Evolutionary conservation across 2,888 invertebrate species (phyloP).

Genomic region (Drosophila buzzatii): DNA sequence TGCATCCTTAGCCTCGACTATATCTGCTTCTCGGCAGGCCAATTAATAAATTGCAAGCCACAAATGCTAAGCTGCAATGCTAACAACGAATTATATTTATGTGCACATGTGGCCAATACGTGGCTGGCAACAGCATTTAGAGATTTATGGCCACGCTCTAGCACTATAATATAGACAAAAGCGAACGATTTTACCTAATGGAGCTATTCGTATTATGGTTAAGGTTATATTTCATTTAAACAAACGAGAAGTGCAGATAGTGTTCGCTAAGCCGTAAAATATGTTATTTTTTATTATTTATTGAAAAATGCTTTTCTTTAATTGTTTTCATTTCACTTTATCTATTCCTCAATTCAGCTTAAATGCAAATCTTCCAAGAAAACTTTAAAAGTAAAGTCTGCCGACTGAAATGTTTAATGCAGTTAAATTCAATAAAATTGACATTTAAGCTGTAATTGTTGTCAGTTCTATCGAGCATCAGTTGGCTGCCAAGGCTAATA

Average conservation of each 20-base stretch:
- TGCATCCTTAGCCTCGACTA: not conserved
- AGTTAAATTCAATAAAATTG: conserved; percentile 22
- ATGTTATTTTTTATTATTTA: too few species aligned
- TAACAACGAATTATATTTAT: conserved; percentile 49
- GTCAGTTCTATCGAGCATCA: conserved; percentile 8
- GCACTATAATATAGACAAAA: not conserved
- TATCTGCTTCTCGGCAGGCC: conserved; percentile 32
- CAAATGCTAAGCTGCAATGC: conserved; percentile 43
- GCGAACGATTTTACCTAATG: not conserved
- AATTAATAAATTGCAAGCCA: conserved; percentile 66
- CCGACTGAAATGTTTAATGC: not conserved
- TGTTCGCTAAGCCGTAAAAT: not conserved
- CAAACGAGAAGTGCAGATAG: not conserved
- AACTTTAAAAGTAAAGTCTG: not conserved
- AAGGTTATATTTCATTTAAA: not conserved
- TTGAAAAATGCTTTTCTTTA: too few species aligned
- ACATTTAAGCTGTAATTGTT: not conserved
- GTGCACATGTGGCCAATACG: conserved; percentile 34
- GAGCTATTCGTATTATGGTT: conserved; percentile 1
- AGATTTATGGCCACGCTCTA: conserved; percentile 27
- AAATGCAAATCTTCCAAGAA: too few species aligned
- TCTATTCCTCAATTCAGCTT: too few species aligned
- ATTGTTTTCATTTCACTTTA: too few species aligned
- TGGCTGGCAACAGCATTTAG: conserved; percentile 13
- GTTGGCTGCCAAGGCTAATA: conserved; percentile 33